These are phyloP conservation scores for Magallana gigas DNA, from an alignment of 1,140 invertebrate species.

Conservation along the genomic window DNA sequence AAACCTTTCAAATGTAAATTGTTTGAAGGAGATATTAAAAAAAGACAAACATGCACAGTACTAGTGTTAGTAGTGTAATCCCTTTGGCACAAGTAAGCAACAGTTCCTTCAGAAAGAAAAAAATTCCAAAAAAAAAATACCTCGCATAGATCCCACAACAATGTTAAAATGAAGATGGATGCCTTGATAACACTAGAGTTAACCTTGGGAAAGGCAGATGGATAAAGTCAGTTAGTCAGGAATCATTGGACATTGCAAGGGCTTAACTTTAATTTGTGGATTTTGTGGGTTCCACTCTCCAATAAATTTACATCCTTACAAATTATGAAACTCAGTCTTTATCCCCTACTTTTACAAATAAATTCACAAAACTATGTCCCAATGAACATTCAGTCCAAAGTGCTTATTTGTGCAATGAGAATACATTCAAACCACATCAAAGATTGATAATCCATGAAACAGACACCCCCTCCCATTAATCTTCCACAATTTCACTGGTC, in stretches of 20 bases:
- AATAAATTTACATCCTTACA: no score
- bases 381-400: neutral
- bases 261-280: no score
- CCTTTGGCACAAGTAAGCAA: neutral
- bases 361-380: neutral
- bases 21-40: neutral
- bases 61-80: neutral
- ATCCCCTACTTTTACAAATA: neutral
- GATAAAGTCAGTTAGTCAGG: no score
- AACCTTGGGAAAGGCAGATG: no score
- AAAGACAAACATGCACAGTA: neutral
- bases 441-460: neutral
- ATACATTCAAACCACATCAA: neutral
- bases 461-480: neutral
- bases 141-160: neutral
- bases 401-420: neutral
- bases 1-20: neutral
- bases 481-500: neutral
- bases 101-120: neutral
- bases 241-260: no score
- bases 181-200: neutral
- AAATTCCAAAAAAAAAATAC: neutral
- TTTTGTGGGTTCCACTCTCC: no score
- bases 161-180: neutral
- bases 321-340: neutral